Evolutionary conservation across 2,888 invertebrate species (phyloP).

Genomic region (Ptycholaimellus sp.): DNA sequence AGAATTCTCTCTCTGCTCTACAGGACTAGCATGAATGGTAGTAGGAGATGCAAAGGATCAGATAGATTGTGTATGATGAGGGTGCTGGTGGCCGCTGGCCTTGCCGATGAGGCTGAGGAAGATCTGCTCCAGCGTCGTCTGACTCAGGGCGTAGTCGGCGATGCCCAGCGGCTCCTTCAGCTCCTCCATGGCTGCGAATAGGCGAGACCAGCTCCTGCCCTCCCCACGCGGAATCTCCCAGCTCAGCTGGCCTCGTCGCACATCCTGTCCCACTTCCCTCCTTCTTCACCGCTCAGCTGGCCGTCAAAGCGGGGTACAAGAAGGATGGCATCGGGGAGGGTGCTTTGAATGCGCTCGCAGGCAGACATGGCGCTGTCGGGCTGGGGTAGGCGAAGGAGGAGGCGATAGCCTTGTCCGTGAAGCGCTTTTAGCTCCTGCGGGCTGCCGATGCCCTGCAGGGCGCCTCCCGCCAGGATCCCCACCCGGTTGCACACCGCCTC

Average conservation of each 20-base stretch:
- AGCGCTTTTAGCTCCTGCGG: conserved; percentile 44
- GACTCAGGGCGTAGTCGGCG: conserved; percentile 50
- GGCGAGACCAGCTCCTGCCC: conserved; percentile 26
- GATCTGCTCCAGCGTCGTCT: conserved; percentile 56
- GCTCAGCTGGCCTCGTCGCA: conserved; percentile 28
- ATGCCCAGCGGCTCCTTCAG: conserved; percentile 28
- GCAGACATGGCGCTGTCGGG: conserved; percentile 6
- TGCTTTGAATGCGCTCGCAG: conserved; percentile 27
- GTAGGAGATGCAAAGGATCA: too few species aligned
- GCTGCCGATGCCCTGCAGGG: conserved; percentile 46
- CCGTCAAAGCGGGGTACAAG: conserved; percentile 34
- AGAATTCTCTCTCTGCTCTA: too few species aligned
- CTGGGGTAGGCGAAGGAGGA: conserved; percentile 10
- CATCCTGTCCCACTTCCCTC: conserved; percentile 9
- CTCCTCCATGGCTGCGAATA: conserved; percentile 29
- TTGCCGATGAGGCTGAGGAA: too few species aligned
- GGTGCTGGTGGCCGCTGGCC: too few species aligned
- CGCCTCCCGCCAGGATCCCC: conserved; percentile 50
- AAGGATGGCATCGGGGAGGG: conserved; percentile 37
- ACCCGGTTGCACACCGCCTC: conserved; percentile 52
- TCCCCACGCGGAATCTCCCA: conserved; percentile 28
- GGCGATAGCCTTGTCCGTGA: conserved; percentile 13
- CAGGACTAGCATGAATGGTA: too few species aligned
- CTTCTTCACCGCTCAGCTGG: not conserved
- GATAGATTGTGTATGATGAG: too few species aligned